Percentiles rank a stretch among this genome's conserved stretches.
Evolutionary conservation across 1,140 invertebrate genomes (phyloP).

Genomic region (Oreohelix idahoensis): DNA sequence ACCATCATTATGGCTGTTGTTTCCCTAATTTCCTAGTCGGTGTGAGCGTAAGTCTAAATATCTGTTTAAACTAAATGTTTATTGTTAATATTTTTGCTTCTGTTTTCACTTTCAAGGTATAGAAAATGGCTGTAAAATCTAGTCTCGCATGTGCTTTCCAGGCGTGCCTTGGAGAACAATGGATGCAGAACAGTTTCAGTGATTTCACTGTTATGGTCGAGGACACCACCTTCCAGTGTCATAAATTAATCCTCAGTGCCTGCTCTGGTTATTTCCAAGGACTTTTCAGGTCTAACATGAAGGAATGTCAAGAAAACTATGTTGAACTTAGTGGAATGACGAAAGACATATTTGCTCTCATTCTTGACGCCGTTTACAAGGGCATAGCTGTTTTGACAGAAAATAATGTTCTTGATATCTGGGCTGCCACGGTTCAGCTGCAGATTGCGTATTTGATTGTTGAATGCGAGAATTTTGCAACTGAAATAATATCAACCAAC

Average conservation of each 20-base stretch:
- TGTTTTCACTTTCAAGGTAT: not conserved
- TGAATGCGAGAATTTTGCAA: constrained; percentile 2
- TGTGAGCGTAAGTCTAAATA: too few relatives aligned
- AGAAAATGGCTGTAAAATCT: not conserved
- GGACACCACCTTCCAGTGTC: not conserved
- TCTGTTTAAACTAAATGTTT: too few relatives aligned
- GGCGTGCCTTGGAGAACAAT: not conserved
- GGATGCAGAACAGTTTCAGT: not conserved
- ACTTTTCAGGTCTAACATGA: not conserved
- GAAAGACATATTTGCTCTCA: not conserved
- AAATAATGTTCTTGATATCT: not conserved
- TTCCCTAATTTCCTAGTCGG: too few relatives aligned
- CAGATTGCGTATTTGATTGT: not conserved
- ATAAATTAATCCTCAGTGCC: not conserved
- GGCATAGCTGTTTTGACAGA: not conserved
- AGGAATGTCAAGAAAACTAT: not conserved
- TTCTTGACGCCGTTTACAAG: not conserved
- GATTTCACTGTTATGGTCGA: constrained; percentile 4
- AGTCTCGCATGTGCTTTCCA: not conserved
- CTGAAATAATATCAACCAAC: not conserved
- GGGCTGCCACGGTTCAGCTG: not conserved
- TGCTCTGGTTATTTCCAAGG: not conserved
- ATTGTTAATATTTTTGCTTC: too few relatives aligned
- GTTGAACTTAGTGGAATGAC: not conserved
- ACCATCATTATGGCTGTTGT: too few relatives aligned